phyloP scores from a whole-genome alignment of 2,888 invertebrate genomes.

The Sarcophaga carnaria region DNA sequence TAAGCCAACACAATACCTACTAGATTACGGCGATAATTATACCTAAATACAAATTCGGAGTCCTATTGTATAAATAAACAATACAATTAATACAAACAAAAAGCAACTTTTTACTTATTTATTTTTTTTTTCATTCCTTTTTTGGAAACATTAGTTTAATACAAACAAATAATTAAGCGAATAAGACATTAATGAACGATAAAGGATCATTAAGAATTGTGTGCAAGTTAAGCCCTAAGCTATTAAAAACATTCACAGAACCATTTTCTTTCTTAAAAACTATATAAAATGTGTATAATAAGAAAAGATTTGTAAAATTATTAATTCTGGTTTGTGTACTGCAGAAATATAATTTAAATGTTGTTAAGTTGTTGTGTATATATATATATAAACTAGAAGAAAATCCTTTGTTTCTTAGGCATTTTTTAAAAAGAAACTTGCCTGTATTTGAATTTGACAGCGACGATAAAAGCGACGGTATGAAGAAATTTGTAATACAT shows the following conservation, averaged over 20 bases:
- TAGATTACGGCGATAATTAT: too few species aligned
- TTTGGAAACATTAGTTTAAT: too few species aligned
- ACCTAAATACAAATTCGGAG: too few species aligned
- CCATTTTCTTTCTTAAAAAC: conserved; percentile 1
- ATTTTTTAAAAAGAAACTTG: conserved; percentile 28
- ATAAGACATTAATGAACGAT: conserved; percentile 41
- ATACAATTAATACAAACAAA: too few species aligned
- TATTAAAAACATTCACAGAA: conserved; percentile 11
- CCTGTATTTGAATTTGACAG: conserved; percentile 1
- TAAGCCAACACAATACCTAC: too few species aligned
- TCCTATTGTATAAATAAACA: too few species aligned
- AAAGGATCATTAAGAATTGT: conserved; percentile 34
- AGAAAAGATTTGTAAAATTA: background rate
- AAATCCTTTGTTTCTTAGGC: conserved; percentile 50
- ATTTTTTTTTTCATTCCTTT: too few species aligned
- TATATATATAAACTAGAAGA: conserved; percentile 33
- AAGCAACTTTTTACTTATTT: too few species aligned
- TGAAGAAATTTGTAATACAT: conserved; percentile 21
- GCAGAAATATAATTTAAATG: background rate
- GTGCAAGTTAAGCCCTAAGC: background rate
- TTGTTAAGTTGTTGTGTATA: conserved; percentile 39
- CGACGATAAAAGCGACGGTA: conserved; percentile 34
- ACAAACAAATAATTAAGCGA: background rate
- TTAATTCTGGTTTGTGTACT: background rate
- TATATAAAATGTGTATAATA: conserved; percentile 8